Conservation (phyloP, 2,113 vertebrate genomes). For the Athene noctua region DNA sequence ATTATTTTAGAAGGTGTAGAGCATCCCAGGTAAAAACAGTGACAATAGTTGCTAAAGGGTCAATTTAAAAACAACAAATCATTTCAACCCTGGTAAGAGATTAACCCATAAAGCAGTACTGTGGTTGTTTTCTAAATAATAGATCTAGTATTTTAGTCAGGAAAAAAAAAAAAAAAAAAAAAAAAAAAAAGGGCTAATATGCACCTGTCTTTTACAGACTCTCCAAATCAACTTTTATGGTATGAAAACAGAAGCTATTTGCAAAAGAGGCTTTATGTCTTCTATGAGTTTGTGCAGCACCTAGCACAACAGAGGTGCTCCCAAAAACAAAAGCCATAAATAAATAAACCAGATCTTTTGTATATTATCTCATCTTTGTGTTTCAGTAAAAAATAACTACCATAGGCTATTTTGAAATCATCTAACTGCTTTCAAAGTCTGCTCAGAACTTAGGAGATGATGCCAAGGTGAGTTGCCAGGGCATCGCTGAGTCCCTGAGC, state of each 20-base stretch:
- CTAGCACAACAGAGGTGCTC: background rate
- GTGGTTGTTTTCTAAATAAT: background rate
- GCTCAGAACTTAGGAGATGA: background rate
- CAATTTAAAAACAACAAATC: constrained; percentile 60
- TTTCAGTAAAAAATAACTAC: background rate
- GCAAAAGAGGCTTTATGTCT: background rate
- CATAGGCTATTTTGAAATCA: background rate
- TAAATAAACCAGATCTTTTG: background rate
- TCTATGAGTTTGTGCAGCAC: background rate
- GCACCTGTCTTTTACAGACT: background rate
- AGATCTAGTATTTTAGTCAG: background rate
- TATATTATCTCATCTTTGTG: background rate
- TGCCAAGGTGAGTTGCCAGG: background rate
- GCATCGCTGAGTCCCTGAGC: background rate
- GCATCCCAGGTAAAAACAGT: background rate
- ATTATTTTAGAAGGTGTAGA: background rate
- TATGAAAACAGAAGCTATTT: background rate
- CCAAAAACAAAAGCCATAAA: background rate
- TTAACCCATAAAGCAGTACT: background rate
- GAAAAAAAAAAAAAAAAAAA: background rate
- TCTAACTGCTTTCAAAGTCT: background rate
- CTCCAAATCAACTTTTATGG: background rate
- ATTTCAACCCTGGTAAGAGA: background rate
- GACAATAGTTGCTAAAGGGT: background rate
- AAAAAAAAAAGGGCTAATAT: background rate